Conservation (phyloP, 2,113 vertebrate genomes). For the Melozone crissalis region DNA sequence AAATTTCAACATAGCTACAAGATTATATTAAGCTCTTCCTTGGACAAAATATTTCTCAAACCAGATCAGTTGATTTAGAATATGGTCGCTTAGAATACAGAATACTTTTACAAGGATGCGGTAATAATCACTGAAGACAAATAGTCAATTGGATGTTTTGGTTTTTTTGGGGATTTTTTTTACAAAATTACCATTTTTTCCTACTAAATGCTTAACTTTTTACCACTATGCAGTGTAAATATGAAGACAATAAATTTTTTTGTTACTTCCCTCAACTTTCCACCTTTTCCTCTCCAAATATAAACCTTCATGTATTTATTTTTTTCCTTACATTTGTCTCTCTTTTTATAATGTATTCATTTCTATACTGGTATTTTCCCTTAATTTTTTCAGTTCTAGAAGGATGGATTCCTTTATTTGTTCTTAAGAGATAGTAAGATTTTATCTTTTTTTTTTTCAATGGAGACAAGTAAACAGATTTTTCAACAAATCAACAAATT, state of each 20-base stretch:
- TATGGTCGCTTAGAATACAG: neutral
- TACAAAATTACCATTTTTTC: neutral
- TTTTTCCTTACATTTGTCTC: neutral
- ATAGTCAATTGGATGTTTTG: fast-evolving
- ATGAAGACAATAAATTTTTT: neutral
- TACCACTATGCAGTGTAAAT: neutral
- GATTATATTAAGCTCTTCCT: neutral
- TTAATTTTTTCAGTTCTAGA: neutral
- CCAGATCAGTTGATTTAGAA: neutral
- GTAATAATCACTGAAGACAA: neutral
- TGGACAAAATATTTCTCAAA: neutral
- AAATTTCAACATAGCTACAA: neutral
- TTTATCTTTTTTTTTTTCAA: neutral
- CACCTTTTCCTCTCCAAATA: neutral
- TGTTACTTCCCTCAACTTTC: neutral
- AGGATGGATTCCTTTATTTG: neutral
- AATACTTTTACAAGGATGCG: neutral
- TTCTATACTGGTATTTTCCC: neutral
- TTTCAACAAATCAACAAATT: neutral
- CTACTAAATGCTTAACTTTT: neutral
- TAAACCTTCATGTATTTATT: neutral
- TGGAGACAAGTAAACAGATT: neutral
- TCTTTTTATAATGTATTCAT: neutral
- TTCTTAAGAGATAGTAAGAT: neutral
- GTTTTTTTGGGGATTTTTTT: fast-evolving